Conservation (phyloP, 2,113 vertebrate species). For the Gobiocypris rarus region DNA sequence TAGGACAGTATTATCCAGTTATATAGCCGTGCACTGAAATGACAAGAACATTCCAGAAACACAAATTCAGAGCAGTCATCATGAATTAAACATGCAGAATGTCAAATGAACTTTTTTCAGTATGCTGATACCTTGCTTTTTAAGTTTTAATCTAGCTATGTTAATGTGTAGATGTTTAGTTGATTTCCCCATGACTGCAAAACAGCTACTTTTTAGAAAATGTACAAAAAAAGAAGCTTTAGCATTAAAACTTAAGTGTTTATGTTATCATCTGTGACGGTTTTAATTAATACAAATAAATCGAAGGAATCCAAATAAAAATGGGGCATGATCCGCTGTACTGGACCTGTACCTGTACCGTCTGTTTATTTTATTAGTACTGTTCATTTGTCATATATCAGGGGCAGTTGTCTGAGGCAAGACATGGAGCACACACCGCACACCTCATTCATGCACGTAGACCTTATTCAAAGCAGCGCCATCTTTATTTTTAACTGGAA, state of each 20-base stretch:
- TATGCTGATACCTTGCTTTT: neutral
- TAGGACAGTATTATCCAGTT: neutral
- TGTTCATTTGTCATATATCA: neutral
- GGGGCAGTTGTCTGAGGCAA: accelerated
- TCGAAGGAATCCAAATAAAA: neutral
- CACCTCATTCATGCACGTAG: neutral
- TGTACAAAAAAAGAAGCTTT: neutral
- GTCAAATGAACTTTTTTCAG: neutral
- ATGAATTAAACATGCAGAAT: neutral
- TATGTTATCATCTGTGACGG: neutral
- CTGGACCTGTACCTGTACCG: neutral
- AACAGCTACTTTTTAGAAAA: neutral
- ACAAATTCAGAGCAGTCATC: neutral
- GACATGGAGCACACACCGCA: neutral
- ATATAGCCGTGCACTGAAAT: neutral
- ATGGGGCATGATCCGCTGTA: neutral
- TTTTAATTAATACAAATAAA: neutral
- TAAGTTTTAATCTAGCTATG: neutral
- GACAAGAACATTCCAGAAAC: neutral
- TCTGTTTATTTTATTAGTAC: no score
- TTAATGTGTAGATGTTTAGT: neutral
- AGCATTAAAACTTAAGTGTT: neutral
- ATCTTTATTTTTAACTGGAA: no score
- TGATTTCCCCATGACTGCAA: neutral
- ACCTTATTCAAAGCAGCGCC: no score